Evolutionary conservation across 1,140 invertebrate genomes (phyloP).

Genomic region (Ooceraea biroi): DNA sequence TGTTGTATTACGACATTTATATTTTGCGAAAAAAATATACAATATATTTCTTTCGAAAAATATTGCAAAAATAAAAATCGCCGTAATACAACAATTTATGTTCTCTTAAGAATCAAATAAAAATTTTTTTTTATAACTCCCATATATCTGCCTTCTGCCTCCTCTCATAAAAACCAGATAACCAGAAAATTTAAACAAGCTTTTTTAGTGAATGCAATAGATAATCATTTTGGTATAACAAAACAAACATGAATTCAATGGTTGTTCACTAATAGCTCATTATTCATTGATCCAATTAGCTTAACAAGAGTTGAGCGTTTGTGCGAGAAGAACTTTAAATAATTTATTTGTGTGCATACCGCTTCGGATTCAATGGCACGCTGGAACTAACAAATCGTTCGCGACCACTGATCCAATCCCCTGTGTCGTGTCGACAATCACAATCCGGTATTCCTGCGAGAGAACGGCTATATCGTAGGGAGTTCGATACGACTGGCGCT

Average conservation of each 20-base stretch:
- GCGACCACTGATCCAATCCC: slow-evolving; percentile 16
- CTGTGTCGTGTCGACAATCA: slow-evolving; percentile 17
- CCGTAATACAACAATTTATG: too few relatives aligned
- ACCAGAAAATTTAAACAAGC: too few relatives aligned
- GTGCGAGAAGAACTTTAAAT: slow-evolving; percentile 17
- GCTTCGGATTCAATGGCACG: slow-evolving; percentile 17
- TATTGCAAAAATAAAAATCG: too few relatives aligned
- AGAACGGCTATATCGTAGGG: slow-evolving; percentile 1
- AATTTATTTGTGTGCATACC: slow-evolving; percentile 7
- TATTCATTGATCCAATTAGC: neutral
- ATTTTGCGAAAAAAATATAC: too few relatives aligned
- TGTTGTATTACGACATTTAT: too few relatives aligned
- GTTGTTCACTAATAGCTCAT: neutral
- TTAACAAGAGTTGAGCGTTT: neutral
- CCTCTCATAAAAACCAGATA: too few relatives aligned
- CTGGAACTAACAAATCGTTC: slow-evolving; percentile 42
- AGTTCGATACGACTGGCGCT: slow-evolving; percentile 15
- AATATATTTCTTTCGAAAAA: too few relatives aligned
- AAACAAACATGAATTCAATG: neutral
- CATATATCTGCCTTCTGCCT: too few relatives aligned
- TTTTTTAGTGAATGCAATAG: too few relatives aligned
- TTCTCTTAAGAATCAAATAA: neutral
- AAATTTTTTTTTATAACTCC: too few relatives aligned
- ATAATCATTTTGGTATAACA: too few relatives aligned
- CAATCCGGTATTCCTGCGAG: slow-evolving; percentile 20